Percentiles rank a stretch among this genome's conserved stretches.
These are phyloP conservation scores for Drosophila yooni DNA, from an alignment of 2,888 invertebrate species.

Conservation along the genomic window DNA sequence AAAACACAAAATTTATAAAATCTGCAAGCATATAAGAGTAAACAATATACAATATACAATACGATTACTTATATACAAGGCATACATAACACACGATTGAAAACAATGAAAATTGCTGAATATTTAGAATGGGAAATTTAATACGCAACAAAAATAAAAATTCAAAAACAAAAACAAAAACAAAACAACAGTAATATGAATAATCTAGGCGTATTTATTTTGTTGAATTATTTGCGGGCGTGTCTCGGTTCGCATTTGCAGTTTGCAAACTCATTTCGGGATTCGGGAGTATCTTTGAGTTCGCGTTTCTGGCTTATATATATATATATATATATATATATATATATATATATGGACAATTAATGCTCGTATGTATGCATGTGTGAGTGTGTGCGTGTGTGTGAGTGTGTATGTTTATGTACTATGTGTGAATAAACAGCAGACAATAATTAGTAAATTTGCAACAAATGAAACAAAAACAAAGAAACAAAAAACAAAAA, in stretches of 20 bases:
- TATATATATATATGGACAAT: slow-evolving; percentile 13
- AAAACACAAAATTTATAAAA: slow-evolving; percentile 18
- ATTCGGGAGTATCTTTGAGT: slow-evolving; percentile 14
- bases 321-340: slow-evolving; percentile 16
- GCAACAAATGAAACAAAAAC: slow-evolving; percentile 38
- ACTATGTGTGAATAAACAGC: slow-evolving; percentile 80
- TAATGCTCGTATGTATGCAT: slow-evolving; percentile 39
- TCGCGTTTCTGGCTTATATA: slow-evolving; percentile 3
- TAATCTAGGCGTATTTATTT: slow-evolving; percentile 18
- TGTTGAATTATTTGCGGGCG: slow-evolving; percentile 4
- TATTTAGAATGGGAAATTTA: slow-evolving; percentile 43
- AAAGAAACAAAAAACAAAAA: slow-evolving; percentile 20
- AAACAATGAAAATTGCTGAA: slow-evolving; percentile 47
- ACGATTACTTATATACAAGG: slow-evolving; percentile 39
- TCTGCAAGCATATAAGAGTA: slow-evolving; percentile 28
- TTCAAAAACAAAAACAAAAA: slow-evolving; percentile 25
- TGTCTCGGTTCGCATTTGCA: slow-evolving; percentile 3
- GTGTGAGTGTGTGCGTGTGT: slow-evolving; percentile 14
- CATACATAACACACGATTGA: slow-evolving; percentile 40
- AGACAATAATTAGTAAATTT: slow-evolving; percentile 82
- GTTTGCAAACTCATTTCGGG: slow-evolving; percentile 11
- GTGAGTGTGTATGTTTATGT: slow-evolving; percentile 44
- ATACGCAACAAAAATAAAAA: neutral
- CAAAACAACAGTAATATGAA: neutral
- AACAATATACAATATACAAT: slow-evolving; percentile 57